Evolutionary conservation across 2,797 vertebrate species (phyloP).

Genomic region (Lepidocolaptes lacrymiger): DNA sequence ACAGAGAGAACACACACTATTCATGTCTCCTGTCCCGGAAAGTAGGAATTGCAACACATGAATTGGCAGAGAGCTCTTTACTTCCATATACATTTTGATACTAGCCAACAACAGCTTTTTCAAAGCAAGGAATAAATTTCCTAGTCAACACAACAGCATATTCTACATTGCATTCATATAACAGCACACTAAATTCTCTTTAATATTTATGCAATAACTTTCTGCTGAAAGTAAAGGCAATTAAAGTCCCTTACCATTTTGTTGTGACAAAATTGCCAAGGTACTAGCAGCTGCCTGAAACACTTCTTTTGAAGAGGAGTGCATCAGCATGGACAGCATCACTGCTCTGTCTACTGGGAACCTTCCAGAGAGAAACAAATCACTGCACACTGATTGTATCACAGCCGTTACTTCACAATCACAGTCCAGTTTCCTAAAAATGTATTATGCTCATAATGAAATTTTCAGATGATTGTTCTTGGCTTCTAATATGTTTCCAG

Average conservation of each 20-base stretch:
- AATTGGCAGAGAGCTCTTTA: not conserved
- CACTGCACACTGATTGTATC: not conserved
- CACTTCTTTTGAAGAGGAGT: conserved; percentile 86
- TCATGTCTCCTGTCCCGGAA: not conserved
- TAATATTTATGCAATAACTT: not conserved
- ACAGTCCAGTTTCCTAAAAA: not conserved
- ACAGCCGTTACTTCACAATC: not conserved
- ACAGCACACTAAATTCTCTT: not conserved
- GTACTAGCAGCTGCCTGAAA: conserved; percentile 89
- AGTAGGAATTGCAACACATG: not conserved
- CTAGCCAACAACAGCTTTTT: not conserved
- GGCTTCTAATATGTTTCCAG: not conserved
- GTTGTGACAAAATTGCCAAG: conserved; percentile 84
- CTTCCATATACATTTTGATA: not conserved
- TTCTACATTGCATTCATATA: not conserved
- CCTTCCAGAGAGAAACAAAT: conserved; percentile 73
- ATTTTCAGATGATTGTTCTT: not conserved
- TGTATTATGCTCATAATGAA: not conserved
- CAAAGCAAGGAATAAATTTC: not conserved
- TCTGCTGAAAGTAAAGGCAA: not conserved
- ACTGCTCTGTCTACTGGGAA: conserved; percentile 87
- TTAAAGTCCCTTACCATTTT: conserved; percentile 80
- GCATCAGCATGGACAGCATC: conserved; percentile 92
- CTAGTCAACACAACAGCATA: not conserved
- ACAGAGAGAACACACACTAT: not conserved